Conservation (phyloP, 1,140 invertebrate genomes). For the Drosophila rhopaloa region DNA sequence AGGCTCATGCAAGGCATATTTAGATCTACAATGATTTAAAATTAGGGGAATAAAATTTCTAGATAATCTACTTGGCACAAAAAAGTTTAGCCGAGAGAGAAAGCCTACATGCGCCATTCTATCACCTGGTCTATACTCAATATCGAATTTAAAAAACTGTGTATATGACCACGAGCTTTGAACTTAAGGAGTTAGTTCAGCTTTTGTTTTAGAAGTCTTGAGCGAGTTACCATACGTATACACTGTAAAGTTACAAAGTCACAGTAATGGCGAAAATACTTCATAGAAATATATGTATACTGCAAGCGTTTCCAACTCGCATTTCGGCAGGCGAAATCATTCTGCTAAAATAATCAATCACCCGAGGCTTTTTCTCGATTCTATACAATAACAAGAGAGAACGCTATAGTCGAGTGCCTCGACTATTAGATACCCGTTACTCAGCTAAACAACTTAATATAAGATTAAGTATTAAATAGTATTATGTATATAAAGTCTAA, state of each 20-base stretch:
- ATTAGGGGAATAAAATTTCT: too few relatives aligned
- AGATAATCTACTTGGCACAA: too few relatives aligned
- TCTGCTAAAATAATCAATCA: neutral
- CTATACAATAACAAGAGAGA: too few relatives aligned
- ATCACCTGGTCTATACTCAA: neutral
- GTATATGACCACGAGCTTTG: neutral
- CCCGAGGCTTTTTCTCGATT: neutral
- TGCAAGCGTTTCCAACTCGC: too few relatives aligned
- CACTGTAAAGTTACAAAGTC: neutral
- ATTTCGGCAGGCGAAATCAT: neutral
- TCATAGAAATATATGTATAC: too few relatives aligned
- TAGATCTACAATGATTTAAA: too few relatives aligned
- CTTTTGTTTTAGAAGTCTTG: neutral
- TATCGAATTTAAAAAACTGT: neutral
- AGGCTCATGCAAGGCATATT: too few relatives aligned
- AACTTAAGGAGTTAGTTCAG: neutral
- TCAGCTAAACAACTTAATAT: too few relatives aligned
- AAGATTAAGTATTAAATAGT: too few relatives aligned
- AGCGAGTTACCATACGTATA: neutral
- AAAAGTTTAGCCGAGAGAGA: neutral
- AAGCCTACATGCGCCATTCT: neutral
- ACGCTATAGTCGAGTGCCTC: too few relatives aligned
- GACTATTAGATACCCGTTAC: too few relatives aligned
- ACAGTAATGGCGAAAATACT: constrained; percentile 1
- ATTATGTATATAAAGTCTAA: too few relatives aligned